These are phyloP conservation scores for Mola mola DNA, from an alignment of 2,113 vertebrate genomes.

Conservation along the genomic window DNA sequence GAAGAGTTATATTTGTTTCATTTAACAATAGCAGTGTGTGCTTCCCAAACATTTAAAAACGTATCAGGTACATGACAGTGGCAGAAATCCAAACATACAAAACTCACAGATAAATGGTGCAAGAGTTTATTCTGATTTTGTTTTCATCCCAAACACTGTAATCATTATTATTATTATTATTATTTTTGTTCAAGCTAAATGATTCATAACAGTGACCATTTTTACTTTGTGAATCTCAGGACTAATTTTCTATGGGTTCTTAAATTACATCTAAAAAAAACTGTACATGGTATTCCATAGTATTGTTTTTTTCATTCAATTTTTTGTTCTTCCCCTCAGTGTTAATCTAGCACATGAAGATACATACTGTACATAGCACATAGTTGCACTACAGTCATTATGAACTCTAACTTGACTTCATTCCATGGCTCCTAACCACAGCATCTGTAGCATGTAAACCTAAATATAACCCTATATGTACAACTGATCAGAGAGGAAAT, in stretches of 20 bases:
- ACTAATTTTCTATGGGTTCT: not conserved
- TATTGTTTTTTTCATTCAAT: not conserved
- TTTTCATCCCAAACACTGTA: no score
- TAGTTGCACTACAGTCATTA: not conserved
- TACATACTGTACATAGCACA: no score
- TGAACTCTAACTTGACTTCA: slow-evolving; percentile 29
- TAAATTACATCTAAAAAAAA: slow-evolving; percentile 11
- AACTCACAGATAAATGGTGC: not conserved
- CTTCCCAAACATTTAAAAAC: no score
- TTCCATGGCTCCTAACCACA: slow-evolving; percentile 13
- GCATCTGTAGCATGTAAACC: not conserved
- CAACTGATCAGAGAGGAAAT: not conserved
- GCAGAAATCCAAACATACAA: no score
- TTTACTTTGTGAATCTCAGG: slow-evolving; percentile 1
- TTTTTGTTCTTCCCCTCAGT: not conserved
- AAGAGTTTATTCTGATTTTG: no score
- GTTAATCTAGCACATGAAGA: not conserved
- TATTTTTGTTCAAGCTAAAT: no score
- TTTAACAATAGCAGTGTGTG: no score
- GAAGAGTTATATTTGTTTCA: no score
- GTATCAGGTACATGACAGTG: no score
- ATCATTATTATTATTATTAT: no score
- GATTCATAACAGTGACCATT: no score
- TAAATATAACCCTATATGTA: not conserved
- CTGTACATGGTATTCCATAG: not conserved